Percentiles rank a stretch among this genome's conserved stretches.
Conservation (phyloP, 2,797 vertebrate genomes). For the Ctenochaetus hawaiiensis region DNA sequence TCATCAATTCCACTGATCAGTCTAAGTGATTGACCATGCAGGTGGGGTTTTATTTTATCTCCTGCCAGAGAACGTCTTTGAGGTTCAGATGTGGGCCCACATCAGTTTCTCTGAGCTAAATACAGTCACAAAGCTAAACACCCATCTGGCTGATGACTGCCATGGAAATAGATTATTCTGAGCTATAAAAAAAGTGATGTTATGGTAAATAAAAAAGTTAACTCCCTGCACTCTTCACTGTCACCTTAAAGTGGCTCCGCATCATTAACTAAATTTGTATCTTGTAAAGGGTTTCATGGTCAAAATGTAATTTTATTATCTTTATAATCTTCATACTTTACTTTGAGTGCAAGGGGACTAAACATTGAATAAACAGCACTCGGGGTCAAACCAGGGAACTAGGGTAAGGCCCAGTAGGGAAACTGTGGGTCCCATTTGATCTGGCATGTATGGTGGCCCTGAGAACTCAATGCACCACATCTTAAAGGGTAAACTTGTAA, state of each 20-base stretch:
- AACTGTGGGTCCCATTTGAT: background rate
- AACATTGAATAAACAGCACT: background rate
- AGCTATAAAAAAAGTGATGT: background rate
- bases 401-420: background rate
- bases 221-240: background rate
- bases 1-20: background rate
- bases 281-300: background rate
- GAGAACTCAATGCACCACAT: background rate
- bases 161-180: background rate
- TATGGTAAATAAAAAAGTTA: background rate
- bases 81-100: constrained; percentile 14
- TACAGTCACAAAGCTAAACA: constrained; percentile 6
- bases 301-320: background rate
- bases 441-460: background rate
- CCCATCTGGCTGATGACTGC: background rate
- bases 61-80: constrained; percentile 18
- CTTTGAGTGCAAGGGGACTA: background rate
- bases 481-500: background rate
- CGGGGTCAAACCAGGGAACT: background rate
- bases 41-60: background rate
- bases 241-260: background rate
- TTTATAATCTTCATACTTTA: background rate
- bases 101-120: constrained; percentile 8
- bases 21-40: constrained; percentile 8
- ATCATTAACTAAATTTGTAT: background rate